Base-by-base conservation (phyloP, 1,140 invertebrate species). In the Brachionus paranguensis region DNA sequence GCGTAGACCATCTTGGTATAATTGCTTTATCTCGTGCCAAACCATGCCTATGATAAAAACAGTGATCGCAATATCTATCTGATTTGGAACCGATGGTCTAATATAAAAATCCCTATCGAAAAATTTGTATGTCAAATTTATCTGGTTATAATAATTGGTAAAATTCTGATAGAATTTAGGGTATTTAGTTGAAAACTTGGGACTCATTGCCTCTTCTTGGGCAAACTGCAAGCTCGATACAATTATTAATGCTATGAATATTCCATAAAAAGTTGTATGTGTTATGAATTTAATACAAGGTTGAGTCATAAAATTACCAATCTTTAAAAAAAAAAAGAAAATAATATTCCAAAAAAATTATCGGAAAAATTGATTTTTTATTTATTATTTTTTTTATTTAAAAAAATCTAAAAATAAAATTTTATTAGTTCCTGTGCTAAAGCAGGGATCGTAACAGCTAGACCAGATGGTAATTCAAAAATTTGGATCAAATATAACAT, bases 191-290 rank as follows among this genome's bases (percentile, higher is more conserved):
- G 60, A 83, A 72, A 83, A 83, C 45, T 33, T 83, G 45, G 33
- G n/a, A 5, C 29, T 17, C 17, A 14, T 68, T 11, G 12, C 12
- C 12, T 47, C 60, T 37, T 83, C 60, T 33, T 24, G 24, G 3
- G 81, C 81, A 83, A 83, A 84, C 43, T 74, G 68, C n/a, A 84
- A 64, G 53, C 83, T 84, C 12, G 83, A 84, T 20, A 87, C 86
- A 78, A 93, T 91, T 24, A 93, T 89, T 84, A 93, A 88, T 0
- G 90, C 86, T 0, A 93, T 89, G 86, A 93, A 93, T 17, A 92
- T 86, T 1, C 92, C 64, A 85, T 93, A 93, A n/a, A 91, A 91
- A 12, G 92, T 90, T 2, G 91, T 89, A 55, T 91, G 91, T 33
- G 86, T 87, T 37, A 89, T 87, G 65, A 89, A 89, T 85, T 89